Conservation (phyloP, 1,140 invertebrate species). For the Pseudomyrmex gracilis region DNA sequence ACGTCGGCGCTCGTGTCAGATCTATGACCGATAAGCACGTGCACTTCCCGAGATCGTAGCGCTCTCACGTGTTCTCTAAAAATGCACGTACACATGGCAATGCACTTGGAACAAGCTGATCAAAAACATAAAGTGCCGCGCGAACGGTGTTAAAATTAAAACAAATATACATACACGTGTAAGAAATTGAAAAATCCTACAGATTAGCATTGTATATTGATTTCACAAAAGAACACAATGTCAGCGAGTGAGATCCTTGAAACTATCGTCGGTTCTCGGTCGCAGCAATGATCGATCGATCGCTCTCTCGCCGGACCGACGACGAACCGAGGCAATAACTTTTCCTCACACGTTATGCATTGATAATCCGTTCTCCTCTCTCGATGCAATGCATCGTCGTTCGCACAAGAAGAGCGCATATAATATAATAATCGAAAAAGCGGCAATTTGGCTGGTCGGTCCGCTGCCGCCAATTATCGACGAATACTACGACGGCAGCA, state of each 20-base stretch:
- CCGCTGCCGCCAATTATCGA: constrained; percentile 77
- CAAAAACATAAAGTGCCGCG: background rate
- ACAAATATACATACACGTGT: background rate
- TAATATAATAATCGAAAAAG: constrained; percentile 69
- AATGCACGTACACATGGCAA: background rate
- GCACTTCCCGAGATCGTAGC: background rate
- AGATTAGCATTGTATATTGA: background rate
- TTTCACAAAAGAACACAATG: background rate
- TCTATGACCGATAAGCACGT: constrained; percentile 40
- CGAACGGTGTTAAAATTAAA: background rate
- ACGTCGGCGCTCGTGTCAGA: constrained; percentile 25
- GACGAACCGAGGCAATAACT: background rate
- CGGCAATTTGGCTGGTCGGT: constrained; percentile 71
- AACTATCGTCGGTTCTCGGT: background rate
- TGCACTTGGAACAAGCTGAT: constrained; percentile 10
- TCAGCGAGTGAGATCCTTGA: background rate
- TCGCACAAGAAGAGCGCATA: constrained; percentile 8
- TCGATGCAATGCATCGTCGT: constrained; percentile 50
- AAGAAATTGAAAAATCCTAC: background rate
- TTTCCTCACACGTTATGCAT: constrained; percentile 19
- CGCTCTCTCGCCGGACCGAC: background rate
- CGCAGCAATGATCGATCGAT: constrained; percentile 6
- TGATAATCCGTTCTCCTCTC: constrained; percentile 19
- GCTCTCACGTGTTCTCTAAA: constrained; percentile 21
- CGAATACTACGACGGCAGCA: constrained; percentile 67